A percentile compares a stretch with the other conserved stretches of the same genome.
phyloP scores from a whole-genome alignment of 1,140 invertebrate species.

The Platyscapa corneri region DNA sequence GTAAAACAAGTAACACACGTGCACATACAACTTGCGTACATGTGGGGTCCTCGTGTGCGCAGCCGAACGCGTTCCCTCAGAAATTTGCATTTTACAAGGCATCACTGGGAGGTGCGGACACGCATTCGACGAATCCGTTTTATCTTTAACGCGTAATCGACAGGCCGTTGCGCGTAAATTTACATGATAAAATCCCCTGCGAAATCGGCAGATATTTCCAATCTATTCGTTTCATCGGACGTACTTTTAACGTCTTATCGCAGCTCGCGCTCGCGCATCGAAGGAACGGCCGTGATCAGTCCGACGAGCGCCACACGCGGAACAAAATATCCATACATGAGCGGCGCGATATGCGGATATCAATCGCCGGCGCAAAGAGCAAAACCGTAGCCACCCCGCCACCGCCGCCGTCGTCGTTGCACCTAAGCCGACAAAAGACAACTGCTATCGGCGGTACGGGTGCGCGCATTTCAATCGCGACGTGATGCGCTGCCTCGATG shows the following conservation, averaged over 20 bases:
- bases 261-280: neutral
- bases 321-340: neutral
- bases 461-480: constrained; percentile 40
- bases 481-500: constrained; percentile 39
- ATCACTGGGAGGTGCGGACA: too few species aligned
- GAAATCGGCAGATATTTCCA: too few species aligned
- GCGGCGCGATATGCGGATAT: neutral
- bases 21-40: neutral
- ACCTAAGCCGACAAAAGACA: constrained; percentile 13
- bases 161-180: neutral
- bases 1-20: neutral
- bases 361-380: neutral
- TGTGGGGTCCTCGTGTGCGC: neutral
- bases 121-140: too few species aligned
- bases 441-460: constrained; percentile 44
- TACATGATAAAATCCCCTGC: too few species aligned
- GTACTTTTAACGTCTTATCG: neutral
- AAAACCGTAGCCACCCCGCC: neutral
- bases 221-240: too few species aligned
- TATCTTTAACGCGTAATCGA: neutral
- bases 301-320: neutral
- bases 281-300: neutral
- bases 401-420: neutral
- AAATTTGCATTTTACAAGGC: too few species aligned
- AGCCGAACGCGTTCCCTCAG: too few species aligned